Evolutionary conservation across 2,113 vertebrate genomes (phyloP).

Genomic region (Phodopus roborovskii): DNA sequence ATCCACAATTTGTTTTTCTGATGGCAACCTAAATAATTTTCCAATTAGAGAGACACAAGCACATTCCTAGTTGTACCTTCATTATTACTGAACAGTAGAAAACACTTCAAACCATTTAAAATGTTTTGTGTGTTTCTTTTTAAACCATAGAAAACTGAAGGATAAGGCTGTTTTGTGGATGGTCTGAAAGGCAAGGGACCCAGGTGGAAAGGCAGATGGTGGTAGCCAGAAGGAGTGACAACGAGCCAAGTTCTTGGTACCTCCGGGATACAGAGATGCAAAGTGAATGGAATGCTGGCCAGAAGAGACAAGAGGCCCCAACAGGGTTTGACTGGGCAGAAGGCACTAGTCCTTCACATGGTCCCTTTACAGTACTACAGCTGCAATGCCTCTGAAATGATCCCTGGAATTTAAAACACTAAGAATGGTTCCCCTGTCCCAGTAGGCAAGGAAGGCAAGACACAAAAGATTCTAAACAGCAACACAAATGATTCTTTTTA

Average conservation of each 20-base stretch:
- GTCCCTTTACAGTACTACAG: not conserved
- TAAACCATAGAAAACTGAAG: not conserved
- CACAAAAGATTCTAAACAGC: not conserved
- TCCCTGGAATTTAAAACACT: not conserved
- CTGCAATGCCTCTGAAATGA: not conserved
- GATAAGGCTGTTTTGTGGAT: not conserved
- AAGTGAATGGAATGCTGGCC: conserved; percentile 34
- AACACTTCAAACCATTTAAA: not conserved
- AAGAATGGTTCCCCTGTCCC: too few relatives aligned
- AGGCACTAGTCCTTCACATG: not conserved
- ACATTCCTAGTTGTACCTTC: not conserved
- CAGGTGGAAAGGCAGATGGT: conserved; percentile 71
- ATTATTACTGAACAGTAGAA: not conserved
- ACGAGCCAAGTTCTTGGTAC: conserved; percentile 56
- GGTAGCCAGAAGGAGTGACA: conserved; percentile 57
- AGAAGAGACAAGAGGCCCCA: conserved; percentile 6
- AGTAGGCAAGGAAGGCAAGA: not conserved
- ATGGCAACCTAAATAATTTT: not conserved
- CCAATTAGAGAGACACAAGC: not conserved
- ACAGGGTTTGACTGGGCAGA: not conserved
- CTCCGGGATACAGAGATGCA: conserved; percentile 52
- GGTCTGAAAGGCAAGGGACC: not conserved
- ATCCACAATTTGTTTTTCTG: conserved; percentile 22
- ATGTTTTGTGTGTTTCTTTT: not conserved
- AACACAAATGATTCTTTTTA: not conserved